Evolutionary conservation across 1,140 invertebrate genomes (phyloP), one percentile per base, ranked within the genome.

Genomic region (Drosophila auraria): DNA sequence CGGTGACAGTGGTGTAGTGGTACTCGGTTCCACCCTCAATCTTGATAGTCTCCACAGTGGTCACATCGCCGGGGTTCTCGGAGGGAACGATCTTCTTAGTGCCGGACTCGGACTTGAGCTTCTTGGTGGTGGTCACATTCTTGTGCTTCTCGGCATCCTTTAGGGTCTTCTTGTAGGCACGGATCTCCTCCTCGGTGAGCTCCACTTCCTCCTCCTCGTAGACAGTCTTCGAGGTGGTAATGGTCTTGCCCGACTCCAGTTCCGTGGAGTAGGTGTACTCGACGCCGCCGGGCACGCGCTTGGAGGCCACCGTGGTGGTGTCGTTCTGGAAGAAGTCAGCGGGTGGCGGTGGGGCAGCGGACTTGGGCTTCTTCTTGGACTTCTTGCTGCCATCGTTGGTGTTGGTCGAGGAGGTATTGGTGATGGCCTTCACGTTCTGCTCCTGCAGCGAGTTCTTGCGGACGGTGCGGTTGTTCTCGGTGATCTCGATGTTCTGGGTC

Each of bases 81-180:
- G 91, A 93, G 17, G 91, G 91, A 17, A 93, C 91, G 42, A 92
- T 75, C 75, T 92, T 93, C 83, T 93, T 93, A 66, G 92, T 93
- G 51, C 92, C 92, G 42, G 92, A 93, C 66, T 93, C 91, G 5
- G 92, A 93, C 70, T 80, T 82, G 1, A 93, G 68, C 53, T 92
- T 93, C 82, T 93, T 93, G 63, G 92, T 83, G 58, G 75, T 80
- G 68, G 87, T 92, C 44, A 93, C 80, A 40, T 93, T 93, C 81
- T 93, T 92, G 51, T 87, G 92, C 78, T 93, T 93, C 62, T 93
- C 91, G 15, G 92, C 92, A n/a, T 93, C 92, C 81, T 93, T 93
- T 1, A 93, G 62, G 17, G 89, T 90, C 71, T 93, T 93, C 82
- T 93, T 92, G 58, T 93, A 93, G 54, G 78, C 66, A 20, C n/a